A percentile compares a stretch with the other conserved stretches of the same genome.
These are phyloP conservation scores for Axinella damicornis DNA, from an alignment of 37 sponge, comb jelly and placozoan genomes.

Conservation along the genomic window DNA sequence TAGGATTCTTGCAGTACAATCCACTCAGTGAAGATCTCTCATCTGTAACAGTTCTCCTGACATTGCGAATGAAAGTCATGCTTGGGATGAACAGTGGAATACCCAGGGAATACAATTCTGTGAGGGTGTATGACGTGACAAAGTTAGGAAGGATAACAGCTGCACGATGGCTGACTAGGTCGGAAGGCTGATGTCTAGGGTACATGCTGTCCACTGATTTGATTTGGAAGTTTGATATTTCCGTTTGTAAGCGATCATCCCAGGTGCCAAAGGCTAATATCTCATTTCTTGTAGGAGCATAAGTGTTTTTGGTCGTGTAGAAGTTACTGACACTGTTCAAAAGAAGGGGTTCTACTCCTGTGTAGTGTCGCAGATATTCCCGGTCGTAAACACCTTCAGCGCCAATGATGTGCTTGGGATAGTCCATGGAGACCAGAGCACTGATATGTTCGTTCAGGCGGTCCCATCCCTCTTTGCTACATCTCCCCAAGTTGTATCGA, in stretches of 20 bases:
- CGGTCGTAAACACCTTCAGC: constrained; percentile 40
- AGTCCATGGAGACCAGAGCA: constrained; percentile 28
- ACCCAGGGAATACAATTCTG: constrained; percentile 40
- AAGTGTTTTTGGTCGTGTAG: constrained; percentile 27
- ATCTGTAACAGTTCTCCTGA: not conserved
- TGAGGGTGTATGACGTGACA: constrained; percentile 29
- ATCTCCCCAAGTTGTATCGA: constrained; percentile 55
- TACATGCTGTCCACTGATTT: not conserved
- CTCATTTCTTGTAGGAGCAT: constrained; percentile 31
- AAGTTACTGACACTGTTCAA: constrained; percentile 18
- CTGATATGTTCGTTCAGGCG: constrained; percentile 48
- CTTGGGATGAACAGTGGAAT: constrained; percentile 52
- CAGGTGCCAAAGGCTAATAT: constrained; percentile 13
- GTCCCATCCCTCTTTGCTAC: constrained; percentile 29
- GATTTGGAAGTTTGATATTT: constrained; percentile 10
- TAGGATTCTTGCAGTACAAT: constrained; percentile 16
- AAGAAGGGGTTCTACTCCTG: constrained; percentile 36
- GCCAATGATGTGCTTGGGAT: constrained; percentile 35
- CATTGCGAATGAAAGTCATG: constrained; percentile 13
- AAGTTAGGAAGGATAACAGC: constrained; percentile 46
- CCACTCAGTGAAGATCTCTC: constrained; percentile 18
- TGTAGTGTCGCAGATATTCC: constrained; percentile 61
- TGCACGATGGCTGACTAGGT: constrained; percentile 47
- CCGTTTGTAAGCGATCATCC: not conserved
- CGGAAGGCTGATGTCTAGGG: constrained; percentile 10